phyloP scores from a whole-genome alignment of 2,113 vertebrate genomes.

The Hippoglossus stenolepis region DNA sequence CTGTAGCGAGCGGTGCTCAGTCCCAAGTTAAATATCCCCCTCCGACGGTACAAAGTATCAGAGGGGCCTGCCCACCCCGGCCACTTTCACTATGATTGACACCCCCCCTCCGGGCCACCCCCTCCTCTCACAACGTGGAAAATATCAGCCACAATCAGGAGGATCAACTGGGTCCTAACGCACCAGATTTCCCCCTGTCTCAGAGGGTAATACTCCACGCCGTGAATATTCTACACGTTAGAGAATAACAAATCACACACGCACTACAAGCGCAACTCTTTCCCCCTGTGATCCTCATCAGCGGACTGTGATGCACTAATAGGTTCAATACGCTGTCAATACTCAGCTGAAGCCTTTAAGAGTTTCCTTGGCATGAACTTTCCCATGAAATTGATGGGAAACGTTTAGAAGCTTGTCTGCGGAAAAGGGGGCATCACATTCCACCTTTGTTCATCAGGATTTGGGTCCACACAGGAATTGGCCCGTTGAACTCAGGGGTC shows the following conservation, averaged over 20 bases:
- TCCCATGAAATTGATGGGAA: constrained; percentile 79
- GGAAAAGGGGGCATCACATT: constrained; percentile 76
- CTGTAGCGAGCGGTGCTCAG: constrained; percentile 80
- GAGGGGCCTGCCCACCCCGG: constrained; percentile 85
- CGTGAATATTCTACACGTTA: not conserved
- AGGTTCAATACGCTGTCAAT: constrained; percentile 79
- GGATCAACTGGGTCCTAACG: constrained; percentile 81
- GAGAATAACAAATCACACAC: not conserved
- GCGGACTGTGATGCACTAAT: constrained; percentile 59
- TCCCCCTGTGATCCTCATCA: constrained; percentile 11
- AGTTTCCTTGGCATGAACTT: constrained; percentile 73
- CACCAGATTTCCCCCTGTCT: constrained; percentile 32
- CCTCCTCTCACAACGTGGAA: constrained; percentile 77
- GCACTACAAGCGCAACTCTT: not conserved
- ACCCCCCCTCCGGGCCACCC: constrained; percentile 63
- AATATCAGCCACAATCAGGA: constrained; percentile 79
- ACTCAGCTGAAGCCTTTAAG: constrained; percentile 60
- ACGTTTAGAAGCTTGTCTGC: constrained; percentile 71
- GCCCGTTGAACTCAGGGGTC: constrained; percentile 82
- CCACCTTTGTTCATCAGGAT: constrained; percentile 80
- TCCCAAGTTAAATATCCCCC: constrained; percentile 92
- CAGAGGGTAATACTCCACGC: constrained; percentile 28
- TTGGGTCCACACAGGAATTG: constrained; percentile 81
- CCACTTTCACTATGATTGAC: constrained; percentile 89
- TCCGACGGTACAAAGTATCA: constrained; percentile 84